Conservation (phyloP, 2,888 invertebrate species). For the Plebejus melissa region DNA sequence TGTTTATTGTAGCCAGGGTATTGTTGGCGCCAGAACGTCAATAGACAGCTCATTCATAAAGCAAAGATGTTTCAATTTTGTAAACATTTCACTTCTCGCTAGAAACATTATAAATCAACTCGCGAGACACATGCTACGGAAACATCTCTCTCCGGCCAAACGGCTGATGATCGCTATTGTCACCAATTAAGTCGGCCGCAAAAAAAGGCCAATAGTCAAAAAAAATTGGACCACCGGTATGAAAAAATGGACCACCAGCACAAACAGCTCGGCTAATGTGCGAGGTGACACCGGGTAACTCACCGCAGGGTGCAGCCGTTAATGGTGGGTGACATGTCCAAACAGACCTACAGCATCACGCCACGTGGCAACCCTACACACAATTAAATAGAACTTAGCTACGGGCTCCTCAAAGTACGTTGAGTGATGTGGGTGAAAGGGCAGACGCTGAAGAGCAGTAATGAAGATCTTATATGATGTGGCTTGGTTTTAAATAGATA, state of each 20-base stretch:
- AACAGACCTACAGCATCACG: constrained; percentile 62
- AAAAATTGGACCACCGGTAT: constrained; percentile 58
- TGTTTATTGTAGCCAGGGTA: neutral
- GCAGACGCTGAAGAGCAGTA: neutral
- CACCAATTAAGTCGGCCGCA: constrained; percentile 69
- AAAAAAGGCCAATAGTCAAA: constrained; percentile 45
- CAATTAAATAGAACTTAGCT: constrained; percentile 12
- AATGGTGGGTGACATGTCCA: constrained; percentile 60
- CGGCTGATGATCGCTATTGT: constrained; percentile 70
- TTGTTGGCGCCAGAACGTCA: constrained; percentile 50
- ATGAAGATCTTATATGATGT: neutral
- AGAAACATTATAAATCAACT: constrained; percentile 29
- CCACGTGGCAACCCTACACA: constrained; percentile 45
- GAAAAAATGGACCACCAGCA: constrained; percentile 62
- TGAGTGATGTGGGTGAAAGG: neutral
- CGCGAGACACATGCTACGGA: constrained; percentile 59
- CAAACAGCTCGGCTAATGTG: constrained; percentile 75
- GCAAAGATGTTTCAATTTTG: constrained; percentile 9
- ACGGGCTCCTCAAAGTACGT: neutral
- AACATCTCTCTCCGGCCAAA: constrained; percentile 70
- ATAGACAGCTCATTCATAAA: constrained; percentile 45
- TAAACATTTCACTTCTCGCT: constrained; percentile 20
- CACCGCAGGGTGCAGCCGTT: constrained; percentile 59
- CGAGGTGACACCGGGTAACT: constrained; percentile 64
- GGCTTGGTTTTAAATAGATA: neutral